A percentile compares a stretch with the other conserved stretches of the same genome.
phyloP scores from a whole-genome alignment of 2,113 vertebrate genomes.

The Sinocyclocheilus grahami region DNA sequence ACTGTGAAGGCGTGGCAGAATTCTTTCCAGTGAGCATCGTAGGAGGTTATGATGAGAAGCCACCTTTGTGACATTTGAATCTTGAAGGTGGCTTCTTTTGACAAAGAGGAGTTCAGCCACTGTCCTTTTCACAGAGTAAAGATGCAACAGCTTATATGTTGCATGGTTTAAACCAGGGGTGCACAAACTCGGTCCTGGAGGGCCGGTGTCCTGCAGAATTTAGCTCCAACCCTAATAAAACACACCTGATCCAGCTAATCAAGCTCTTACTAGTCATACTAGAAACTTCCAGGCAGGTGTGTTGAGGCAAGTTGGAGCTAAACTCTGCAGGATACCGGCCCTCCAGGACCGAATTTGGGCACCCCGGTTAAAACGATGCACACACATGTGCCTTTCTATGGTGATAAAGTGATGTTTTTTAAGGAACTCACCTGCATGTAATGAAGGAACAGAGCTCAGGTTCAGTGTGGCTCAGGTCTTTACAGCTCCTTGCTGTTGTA shows the following conservation, averaged over 20 bases:
- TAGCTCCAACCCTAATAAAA: no score
- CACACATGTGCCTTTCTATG: neutral
- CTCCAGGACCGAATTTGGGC: no score
- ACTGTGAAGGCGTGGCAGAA: slow-evolving; percentile 37
- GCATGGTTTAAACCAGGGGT: neutral
- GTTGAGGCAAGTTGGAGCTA: no score
- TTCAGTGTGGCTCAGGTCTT: slow-evolving; percentile 41
- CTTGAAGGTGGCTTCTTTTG: neutral
- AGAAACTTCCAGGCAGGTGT: no score
- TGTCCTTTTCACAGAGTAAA: slow-evolving; percentile 1
- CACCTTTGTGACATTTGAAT: slow-evolving; percentile 29
- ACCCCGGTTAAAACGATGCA: no score
- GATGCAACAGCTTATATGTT: neutral
- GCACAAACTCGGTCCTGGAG: no score
- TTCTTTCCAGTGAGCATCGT: slow-evolving; percentile 19
- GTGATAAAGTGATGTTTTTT: neutral
- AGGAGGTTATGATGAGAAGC: slow-evolving; percentile 4
- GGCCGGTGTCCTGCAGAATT: no score
- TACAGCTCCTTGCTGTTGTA: slow-evolving; percentile 38
- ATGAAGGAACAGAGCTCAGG: slow-evolving; percentile 13
- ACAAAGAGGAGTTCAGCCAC: slow-evolving; percentile 5
- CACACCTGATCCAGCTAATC: no score
- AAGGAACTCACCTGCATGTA: neutral
- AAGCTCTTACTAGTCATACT: no score
- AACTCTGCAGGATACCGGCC: no score